phyloP scores from a whole-genome alignment of 2,888 invertebrate genomes.

The Euspilapteryx auroguttella region DNA sequence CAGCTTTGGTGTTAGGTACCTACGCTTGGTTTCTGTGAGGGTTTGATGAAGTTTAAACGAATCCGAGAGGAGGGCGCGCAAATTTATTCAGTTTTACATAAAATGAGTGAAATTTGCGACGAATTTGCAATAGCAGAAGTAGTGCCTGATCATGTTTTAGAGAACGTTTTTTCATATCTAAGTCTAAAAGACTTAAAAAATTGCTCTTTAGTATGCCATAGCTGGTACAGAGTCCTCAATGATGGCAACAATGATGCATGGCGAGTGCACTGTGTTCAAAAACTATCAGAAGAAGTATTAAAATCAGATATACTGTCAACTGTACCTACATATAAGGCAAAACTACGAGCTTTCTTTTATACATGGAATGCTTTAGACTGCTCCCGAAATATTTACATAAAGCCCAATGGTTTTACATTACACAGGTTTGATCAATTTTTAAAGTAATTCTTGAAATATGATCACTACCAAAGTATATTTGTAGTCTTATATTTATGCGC shows the following conservation, averaged over 20 bases:
- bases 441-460: not conserved
- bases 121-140: slow-evolving; percentile 65
- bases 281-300: slow-evolving; percentile 80
- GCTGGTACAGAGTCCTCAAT: slow-evolving; percentile 87
- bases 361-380: slow-evolving; percentile 98
- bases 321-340: slow-evolving; percentile 88
- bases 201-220: slow-evolving; percentile 91
- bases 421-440: slow-evolving; percentile 64
- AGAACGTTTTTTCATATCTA: slow-evolving; percentile 90
- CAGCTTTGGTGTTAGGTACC: no score
- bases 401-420: slow-evolving; percentile 94
- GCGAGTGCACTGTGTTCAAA: slow-evolving; percentile 85
- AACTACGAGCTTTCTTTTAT: slow-evolving; percentile 89
- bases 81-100: no score
- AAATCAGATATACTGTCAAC: slow-evolving; percentile 90
- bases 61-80: no score
- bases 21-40: no score
- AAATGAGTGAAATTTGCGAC: slow-evolving; percentile 16
- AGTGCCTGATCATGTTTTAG: slow-evolving; percentile 79
- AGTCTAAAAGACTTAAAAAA: slow-evolving; percentile 83
- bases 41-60: no score
- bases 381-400: slow-evolving; percentile 95
- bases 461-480: not conserved
- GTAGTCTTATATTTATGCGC: no score
- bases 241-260: slow-evolving; percentile 96